Conservation (phyloP, 1,140 invertebrate genomes). For the Drosophila tropicalis region DNA sequence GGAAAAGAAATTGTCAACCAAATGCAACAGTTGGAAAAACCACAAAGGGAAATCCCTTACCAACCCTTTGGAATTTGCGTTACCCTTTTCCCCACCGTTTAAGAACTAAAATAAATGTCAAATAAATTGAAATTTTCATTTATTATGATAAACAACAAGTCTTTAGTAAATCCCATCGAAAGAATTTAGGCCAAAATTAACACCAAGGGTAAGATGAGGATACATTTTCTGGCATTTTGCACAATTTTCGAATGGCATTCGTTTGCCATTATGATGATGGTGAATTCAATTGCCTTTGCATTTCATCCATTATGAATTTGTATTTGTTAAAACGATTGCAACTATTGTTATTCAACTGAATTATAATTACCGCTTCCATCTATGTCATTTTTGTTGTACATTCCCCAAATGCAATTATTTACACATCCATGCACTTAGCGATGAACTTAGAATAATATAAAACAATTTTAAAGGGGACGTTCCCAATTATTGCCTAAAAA, state of each 20-base stretch:
- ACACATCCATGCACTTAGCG: neutral
- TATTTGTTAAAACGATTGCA: no score
- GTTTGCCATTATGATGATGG: no score
- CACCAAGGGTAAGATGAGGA: no score
- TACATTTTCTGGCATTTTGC: no score
- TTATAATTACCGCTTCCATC: slow-evolving; percentile 1
- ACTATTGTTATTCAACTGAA: neutral
- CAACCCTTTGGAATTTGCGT: neutral
- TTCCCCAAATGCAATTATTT: neutral
- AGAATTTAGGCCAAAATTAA: no score
- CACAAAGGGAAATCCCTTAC: no score
- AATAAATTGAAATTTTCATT: neutral
- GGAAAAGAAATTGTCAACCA: neutral
- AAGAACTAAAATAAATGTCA: neutral
- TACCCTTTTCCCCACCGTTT: neutral
- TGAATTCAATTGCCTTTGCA: no score
- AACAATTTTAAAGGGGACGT: neutral
- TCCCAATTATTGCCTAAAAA: neutral
- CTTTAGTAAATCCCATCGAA: no score
- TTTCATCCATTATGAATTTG: no score
- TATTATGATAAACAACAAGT: no score
- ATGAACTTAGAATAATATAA: neutral
- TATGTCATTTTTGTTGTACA: neutral
- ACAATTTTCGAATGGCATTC: no score
- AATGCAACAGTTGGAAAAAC: slow-evolving; percentile 8